Conservation (phyloP, 2,113 vertebrate genomes). For the Paralichthys olivaceus region DNA sequence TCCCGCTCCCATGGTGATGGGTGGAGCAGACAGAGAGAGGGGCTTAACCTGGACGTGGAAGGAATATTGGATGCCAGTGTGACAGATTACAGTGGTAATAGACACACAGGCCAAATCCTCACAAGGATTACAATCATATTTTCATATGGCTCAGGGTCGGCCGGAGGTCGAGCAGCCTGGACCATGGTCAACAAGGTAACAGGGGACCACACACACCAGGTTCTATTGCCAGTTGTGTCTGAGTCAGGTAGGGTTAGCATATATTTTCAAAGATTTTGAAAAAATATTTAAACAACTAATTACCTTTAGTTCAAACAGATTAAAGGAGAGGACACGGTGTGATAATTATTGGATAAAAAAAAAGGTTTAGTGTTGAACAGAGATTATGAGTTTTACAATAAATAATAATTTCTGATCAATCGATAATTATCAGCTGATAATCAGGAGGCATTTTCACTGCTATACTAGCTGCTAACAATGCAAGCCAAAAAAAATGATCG, state of each 20-base stretch:
- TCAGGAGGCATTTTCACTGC: too few relatives aligned
- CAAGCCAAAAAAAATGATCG: too few relatives aligned
- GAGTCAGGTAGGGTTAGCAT: not conserved
- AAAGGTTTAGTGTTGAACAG: too few relatives aligned
- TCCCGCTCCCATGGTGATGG: conserved; percentile 55
- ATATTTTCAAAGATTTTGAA: not conserved
- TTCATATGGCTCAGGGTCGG: conserved; percentile 78
- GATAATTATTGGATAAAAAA: too few relatives aligned
- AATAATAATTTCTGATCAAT: too few relatives aligned
- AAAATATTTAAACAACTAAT: not conserved
- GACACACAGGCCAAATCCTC: conserved; percentile 82
- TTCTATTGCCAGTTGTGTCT: conserved; percentile 4
- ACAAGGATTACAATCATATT: conserved; percentile 81
- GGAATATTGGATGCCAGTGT: conserved; percentile 81
- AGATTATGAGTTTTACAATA: too few relatives aligned
- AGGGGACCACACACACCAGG: conserved; percentile 13
- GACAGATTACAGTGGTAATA: conserved; percentile 83
- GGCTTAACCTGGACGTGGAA: conserved; percentile 80
- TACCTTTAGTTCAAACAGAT: not conserved
- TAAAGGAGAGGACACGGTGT: not conserved
- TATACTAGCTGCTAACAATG: too few relatives aligned
- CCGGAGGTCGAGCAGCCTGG: conserved; percentile 75
- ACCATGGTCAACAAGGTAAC: conserved; percentile 60
- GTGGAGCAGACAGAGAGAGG: conserved; percentile 78
- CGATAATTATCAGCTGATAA: too few relatives aligned